phyloP scores from a whole-genome alignment of 2,888 invertebrate species.

The Volucella inflata region DNA sequence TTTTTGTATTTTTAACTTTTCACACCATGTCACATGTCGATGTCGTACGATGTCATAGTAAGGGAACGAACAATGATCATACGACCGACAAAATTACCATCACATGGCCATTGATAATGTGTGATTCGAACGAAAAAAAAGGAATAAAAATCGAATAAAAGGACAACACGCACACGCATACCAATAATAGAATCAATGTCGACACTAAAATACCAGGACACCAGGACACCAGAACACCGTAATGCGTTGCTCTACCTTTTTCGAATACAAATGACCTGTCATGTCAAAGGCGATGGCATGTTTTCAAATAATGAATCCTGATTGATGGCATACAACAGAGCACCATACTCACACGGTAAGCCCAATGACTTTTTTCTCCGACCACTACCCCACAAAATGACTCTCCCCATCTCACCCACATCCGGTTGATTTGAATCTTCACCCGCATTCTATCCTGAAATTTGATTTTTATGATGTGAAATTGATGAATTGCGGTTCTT shows the following conservation, averaged over 20 bases:
- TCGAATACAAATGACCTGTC: conserved; percentile 61
- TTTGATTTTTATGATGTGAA: conserved; percentile 69
- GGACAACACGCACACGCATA: conserved; percentile 2
- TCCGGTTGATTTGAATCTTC: conserved; percentile 49
- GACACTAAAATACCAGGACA: no score
- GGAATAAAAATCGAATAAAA: conserved; percentile 18
- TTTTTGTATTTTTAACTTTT: conserved; percentile 1
- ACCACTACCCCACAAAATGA: background rate
- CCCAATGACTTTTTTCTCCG: background rate
- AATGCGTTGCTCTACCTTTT: conserved; percentile 10
- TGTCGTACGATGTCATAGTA: background rate
- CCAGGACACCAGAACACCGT: background rate
- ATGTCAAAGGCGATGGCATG: conserved; percentile 64
- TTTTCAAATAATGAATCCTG: conserved; percentile 69
- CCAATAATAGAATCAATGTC: no score
- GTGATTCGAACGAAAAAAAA: conserved; percentile 6
- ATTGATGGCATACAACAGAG: conserved; percentile 55
- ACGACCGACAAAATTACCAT: conserved; percentile 19
- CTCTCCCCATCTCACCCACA: background rate
- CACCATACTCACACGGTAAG: background rate
- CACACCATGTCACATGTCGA: background rate
- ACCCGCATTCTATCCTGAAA: conserved; percentile 44
- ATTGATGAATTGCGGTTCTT: conserved; percentile 69
- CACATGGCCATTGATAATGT: conserved; percentile 27
- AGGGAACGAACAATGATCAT: conserved; percentile 18